phyloP scores from a whole-genome alignment of 1,140 invertebrate genomes.

The Drosophila pachea region DNA sequence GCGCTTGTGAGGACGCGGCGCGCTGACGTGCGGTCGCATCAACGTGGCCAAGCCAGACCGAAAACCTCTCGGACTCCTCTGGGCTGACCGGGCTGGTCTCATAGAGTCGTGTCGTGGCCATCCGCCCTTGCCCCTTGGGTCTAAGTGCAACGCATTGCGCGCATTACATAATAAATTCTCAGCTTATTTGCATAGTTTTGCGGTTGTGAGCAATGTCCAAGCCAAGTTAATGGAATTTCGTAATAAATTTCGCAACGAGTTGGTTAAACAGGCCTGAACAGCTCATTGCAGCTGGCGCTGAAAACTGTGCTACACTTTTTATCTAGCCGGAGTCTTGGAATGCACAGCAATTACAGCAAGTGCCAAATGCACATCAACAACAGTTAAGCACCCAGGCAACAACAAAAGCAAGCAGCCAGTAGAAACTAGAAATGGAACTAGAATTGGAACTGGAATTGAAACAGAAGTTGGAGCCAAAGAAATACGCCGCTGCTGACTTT shows the following conservation, averaged over 20 bases:
- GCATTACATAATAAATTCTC: conserved; percentile 74
- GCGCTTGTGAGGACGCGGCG: conserved; percentile 14
- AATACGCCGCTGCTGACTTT: conserved; percentile 55
- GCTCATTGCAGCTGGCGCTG: conserved; percentile 49
- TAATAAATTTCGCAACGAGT: conserved; percentile 71
- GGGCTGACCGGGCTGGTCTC: conserved; percentile 3
- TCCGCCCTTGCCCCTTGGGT: conserved; percentile 4
- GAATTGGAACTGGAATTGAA: not conserved
- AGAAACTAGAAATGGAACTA: not conserved
- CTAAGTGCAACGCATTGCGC: conserved; percentile 47
- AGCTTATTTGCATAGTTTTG: conserved; percentile 77
- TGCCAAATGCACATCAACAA: conserved; percentile 76
- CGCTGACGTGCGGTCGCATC: conserved; percentile 59
- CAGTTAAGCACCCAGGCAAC: conserved; percentile 33
- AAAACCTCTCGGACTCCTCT: not conserved
- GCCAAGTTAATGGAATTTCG: conserved; percentile 71
- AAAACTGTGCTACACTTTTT: conserved; percentile 39
- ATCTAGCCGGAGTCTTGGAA: conserved; percentile 3
- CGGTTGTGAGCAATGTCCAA: conserved; percentile 68
- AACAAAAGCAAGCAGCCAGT: conserved; percentile 7
- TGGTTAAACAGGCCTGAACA: conserved; percentile 63
- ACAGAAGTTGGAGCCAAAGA: conserved; percentile 26
- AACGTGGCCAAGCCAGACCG: conserved; percentile 27
- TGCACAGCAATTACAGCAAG: conserved; percentile 70
- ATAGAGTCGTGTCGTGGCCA: not conserved